phyloP scores from a whole-genome alignment of 2,113 vertebrate species.

The Pungitius pungitius region DNA sequence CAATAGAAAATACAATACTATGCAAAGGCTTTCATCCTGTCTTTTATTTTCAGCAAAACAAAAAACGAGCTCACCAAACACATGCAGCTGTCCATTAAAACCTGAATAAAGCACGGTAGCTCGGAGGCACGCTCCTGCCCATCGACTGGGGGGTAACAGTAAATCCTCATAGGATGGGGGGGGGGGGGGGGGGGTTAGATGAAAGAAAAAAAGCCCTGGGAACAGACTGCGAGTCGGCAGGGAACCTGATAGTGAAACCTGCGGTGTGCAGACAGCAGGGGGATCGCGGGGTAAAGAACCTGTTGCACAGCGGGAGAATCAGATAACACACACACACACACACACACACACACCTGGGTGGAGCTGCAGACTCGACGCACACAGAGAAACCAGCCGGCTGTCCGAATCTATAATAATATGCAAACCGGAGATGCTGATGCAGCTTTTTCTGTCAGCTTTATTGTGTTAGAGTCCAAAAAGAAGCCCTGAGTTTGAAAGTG shows the following conservation, averaged over 20 bases:
- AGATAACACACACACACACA: slow-evolving; percentile 32
- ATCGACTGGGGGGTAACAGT: slow-evolving; percentile 30
- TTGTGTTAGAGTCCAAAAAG: neutral
- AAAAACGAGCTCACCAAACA: no score
- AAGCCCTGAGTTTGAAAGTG: neutral
- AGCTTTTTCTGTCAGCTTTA: slow-evolving; percentile 1
- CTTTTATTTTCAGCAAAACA: neutral
- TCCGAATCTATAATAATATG: slow-evolving; percentile 3
- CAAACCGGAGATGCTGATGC: neutral
- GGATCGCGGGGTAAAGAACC: slow-evolving; percentile 34
- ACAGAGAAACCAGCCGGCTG: slow-evolving; percentile 22
- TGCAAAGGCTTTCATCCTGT: neutral
- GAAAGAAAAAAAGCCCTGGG: slow-evolving; percentile 33
- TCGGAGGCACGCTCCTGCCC: slow-evolving; percentile 42
- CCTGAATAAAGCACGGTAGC: slow-evolving; percentile 39
- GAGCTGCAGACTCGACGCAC: slow-evolving; percentile 22
- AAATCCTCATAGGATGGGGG: slow-evolving; percentile 22
- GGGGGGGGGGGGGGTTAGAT: slow-evolving; percentile 21
- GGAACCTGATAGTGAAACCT: slow-evolving; percentile 52
- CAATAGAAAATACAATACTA: neutral
- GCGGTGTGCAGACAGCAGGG: slow-evolving; percentile 36
- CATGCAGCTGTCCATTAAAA: slow-evolving; percentile 26
- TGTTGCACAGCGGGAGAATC: slow-evolving; percentile 48
- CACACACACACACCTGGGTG: slow-evolving; percentile 13
- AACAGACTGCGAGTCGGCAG: slow-evolving; percentile 40